Evolutionary conservation across 92 coral and sea anemone genomes (phyloP), one percentile per base, ranked within the genome.

Genomic region (Palythoa heliodiscus): DNA sequence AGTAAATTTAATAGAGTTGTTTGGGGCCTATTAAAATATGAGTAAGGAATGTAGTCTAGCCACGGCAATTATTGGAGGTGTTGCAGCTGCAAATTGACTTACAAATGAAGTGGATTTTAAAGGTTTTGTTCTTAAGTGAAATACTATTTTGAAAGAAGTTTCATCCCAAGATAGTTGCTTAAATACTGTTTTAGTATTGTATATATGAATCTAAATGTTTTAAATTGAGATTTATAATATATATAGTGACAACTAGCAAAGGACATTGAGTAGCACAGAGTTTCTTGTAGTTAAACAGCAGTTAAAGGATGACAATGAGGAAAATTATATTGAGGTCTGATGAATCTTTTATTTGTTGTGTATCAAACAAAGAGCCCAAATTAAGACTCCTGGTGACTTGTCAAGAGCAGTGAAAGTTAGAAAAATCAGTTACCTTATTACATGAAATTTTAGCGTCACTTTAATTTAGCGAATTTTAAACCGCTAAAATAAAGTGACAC

Each of bases 211-310:
- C 69, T 63, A 17, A 63, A 63, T 63, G 69, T 63, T 63, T 63
- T 63, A 63, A 63, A 63, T 63, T 23, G 22, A 63, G 69, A 63
- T 63, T 63, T 63, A 19, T 63, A 63, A 63, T 63, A 63, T 55
- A 55, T 63, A 63, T 63, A 63, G 69, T 63, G 25, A 63, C 24
- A 63, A 19, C 69, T 19, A 24, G 69, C 4, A 17, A n/a, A n/a
- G 10, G 24, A 3, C 5, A 8, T 19, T 22, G 69, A 63, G 25
- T 43, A 43, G 22, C 8, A 63, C 22, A 63, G 24, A 19, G 22
- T 63, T 63, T 63, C 20, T 55, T 55, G 8, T 12, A 63, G 20
- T 29, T 19, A 4, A 22, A 63, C 10, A 19, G 5, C 24, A 5
- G 22, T 63, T 23, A n/a, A 3, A 17, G 69, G 22, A 63, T 19